Base-by-base conservation (phyloP, 2,888 invertebrate species). In the Leptothorax acervorum region DNA sequence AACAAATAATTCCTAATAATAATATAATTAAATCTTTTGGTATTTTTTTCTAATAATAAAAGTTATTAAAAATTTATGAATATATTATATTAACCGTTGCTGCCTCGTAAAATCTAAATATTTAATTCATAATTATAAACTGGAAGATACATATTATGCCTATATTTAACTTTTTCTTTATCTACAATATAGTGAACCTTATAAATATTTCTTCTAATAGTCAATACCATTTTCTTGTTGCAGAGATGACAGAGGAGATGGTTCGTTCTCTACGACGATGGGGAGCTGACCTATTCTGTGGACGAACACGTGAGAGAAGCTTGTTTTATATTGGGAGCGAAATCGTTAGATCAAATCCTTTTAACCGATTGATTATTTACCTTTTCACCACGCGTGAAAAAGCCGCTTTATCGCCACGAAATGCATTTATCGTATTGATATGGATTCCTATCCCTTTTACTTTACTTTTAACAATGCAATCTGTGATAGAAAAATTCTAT, bases 191-290 rank as follows among this genome's bases (percentile, higher is more conserved):
- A 23, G 18, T n/a, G 11, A 63, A 28, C 12, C 0, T 45, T 18
- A 11, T 9, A 42, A 15, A 53, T 23, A 51, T 55, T 15, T 66
- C 3, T 65, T 55, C 76, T 66, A 53, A 31, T n/a, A 15, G 15
- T 63, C 53, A 28, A 42, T 63, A 31, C 4, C 3, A 15, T 79
- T 82, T 73, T 35, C 83, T 12, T 86, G 65, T 90, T 89, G 62
- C 97, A 99, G 99, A 97, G 99, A 96, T 99, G 99, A 99, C 99
- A 99, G 96, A 96, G 99, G 94, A 96, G 99, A 94, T 99, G 99
- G 98, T 99, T 99, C 96, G 98, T 99, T 79, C 96, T 99, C 81
- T 99, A 98, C 96, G 99, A 99, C 95, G 99, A 99, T 95, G 99
- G 99, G 81, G 99, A 99, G 95, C 96, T 99, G 87, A 99, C 98